Conservation (phyloP, 2,888 invertebrate genomes). For the Hirtodrosophila histrioides region DNA sequence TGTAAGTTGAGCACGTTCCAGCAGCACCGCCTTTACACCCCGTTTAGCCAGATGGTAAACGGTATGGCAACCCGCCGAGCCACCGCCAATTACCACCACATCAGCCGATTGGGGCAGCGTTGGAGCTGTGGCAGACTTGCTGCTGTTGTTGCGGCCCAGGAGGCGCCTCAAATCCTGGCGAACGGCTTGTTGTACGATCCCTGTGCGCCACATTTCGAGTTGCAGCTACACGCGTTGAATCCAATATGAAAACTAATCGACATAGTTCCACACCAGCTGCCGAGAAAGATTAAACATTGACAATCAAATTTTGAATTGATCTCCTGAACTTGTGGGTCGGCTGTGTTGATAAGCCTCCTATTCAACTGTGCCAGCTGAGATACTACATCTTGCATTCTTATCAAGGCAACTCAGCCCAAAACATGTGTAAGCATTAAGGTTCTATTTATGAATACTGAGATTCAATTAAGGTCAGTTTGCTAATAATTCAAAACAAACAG, state of each 20-base stretch:
- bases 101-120: constrained; percentile 85
- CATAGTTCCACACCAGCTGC: constrained; percentile 7
- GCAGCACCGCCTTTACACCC: constrained; percentile 87
- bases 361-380: too few species aligned
- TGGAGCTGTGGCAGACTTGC: not conserved
- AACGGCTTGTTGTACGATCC: constrained; percentile 31
- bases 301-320: constrained; percentile 16
- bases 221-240: constrained; percentile 15
- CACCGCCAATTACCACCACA: constrained; percentile 93
- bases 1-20: constrained; percentile 89
- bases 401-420: constrained; percentile 12
- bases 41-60: constrained; percentile 83
- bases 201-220: constrained; percentile 45
- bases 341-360: constrained; percentile 21
- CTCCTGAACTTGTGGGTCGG: constrained; percentile 33
- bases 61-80: constrained; percentile 94
- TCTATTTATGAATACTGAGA: constrained; percentile 17
- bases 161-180: constrained; percentile 42
- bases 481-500: not conserved
- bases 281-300: constrained; percentile 16
- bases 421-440: not conserved
- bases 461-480: constrained; percentile 4
- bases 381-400: constrained; percentile 6
- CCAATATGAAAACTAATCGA: constrained; percentile 37
- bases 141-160: constrained; percentile 2